Evolutionary conservation across 92 coral and sea anemone genomes (phyloP).

Genomic region (Parazoanthus atlanticus): DNA sequence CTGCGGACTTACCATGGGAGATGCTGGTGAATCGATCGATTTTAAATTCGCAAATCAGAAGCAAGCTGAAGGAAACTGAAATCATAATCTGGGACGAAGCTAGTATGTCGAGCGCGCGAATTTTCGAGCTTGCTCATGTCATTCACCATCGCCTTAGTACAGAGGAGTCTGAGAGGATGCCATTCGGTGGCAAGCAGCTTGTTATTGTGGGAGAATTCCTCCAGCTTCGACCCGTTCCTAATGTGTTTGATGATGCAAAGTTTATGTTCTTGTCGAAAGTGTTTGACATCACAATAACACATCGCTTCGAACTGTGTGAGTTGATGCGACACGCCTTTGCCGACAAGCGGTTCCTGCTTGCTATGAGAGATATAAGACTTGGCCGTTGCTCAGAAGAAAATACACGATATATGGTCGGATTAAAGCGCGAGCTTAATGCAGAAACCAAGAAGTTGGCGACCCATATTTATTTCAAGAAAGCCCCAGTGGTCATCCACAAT

Average conservation of each 20-base stretch:
- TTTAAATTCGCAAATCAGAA: no score
- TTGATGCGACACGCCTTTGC: background rate
- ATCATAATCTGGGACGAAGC: slow-evolving; percentile 44
- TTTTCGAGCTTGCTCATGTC: background rate
- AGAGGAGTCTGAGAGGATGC: background rate
- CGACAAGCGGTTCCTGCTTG: background rate
- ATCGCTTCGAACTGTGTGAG: background rate
- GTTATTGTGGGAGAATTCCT: background rate
- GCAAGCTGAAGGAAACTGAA: no score
- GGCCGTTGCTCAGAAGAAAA: background rate
- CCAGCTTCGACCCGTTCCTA: background rate
- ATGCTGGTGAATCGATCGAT: no score
- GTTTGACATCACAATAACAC: background rate
- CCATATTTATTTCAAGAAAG: background rate
- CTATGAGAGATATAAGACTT: background rate
- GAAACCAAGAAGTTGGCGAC: background rate
- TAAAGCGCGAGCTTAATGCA: background rate
- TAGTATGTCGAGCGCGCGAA: slow-evolving; percentile 31
- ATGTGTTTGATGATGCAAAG: no score
- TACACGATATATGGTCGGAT: background rate
- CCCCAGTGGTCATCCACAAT: background rate
- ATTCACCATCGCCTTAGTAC: background rate
- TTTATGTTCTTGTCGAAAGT: background rate
- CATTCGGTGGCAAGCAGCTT: background rate
- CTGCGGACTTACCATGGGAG: no score